Base-by-base conservation (phyloP, 2,888 invertebrate species). In the Rhorus exstirpatorius region DNA sequence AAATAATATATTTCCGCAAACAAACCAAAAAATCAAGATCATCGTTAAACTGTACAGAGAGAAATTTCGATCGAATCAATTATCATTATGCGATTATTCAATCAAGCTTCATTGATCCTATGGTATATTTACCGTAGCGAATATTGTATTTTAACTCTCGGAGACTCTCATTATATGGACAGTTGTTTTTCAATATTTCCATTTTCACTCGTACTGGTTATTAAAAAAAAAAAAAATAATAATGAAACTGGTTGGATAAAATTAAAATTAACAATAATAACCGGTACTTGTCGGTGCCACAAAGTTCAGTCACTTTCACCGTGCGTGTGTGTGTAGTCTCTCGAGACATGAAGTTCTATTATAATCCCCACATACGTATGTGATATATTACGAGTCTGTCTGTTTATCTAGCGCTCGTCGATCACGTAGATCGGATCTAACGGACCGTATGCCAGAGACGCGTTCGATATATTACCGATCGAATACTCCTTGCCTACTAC, bases 361-460 rank as follows among this genome's bases (percentile, higher is more conserved):
- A 79, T 75, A 79, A 79, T 82, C n/a, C 68, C 68, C 46, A 60
- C 72, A 44, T 74, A 49, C 68, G 49, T 63, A 75, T 63, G 46
- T 35, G 68, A 78, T 74, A 72, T 46, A 81, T 74, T 26, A 71
- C 58, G 24, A n/a, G 67, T 82, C 35, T 26, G 72, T 21, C 53
- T 82, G 81, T 82, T 79, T 79, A 79, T 79, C 51, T 41, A 38
- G 74, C 65, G 74, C 79, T 82, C 74, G 74, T 79, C 74, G 81
- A 82, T 82, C 81, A 82, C 68, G 58, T 17, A 75, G 81, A 82
- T 82, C 79, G 74, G 74, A 82, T 82, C 70, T 82, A 79, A 79
- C 79, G 74, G 81, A 21, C 58, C 38, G 55, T 71, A 58, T 79
- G 74, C 58, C 63, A 68, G 68, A 74, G 41, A 61, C 41, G n/a